phyloP scores from a whole-genome alignment of 1,140 invertebrate genomes.

The Oncopodura yosiiana region DNA sequence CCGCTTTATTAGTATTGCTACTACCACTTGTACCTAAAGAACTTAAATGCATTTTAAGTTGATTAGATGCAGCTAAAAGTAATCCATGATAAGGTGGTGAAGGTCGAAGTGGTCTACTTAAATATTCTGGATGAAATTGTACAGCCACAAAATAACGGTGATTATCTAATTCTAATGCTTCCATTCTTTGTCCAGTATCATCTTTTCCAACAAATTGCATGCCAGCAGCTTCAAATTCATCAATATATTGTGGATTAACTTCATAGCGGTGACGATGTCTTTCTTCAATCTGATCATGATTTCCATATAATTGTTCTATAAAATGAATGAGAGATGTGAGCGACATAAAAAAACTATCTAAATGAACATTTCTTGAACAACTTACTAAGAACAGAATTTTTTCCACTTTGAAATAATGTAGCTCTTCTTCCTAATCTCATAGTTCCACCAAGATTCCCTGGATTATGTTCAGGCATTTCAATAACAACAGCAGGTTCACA shows the following conservation, averaged over 20 bases:
- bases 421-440: constrained; percentile 90
- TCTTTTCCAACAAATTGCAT: constrained; percentile 84
- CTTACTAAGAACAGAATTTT: constrained; percentile 61
- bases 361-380: constrained; percentile 25
- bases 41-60: constrained; percentile 44
- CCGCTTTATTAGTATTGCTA: too few species aligned
- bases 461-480: constrained; percentile 97
- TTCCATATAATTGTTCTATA: constrained; percentile 71
- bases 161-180: constrained; percentile 52
- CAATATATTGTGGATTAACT: constrained; percentile 83
- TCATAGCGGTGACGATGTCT: constrained; percentile 94
- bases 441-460: constrained; percentile 86
- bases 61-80: constrained; percentile 71
- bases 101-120: constrained; percentile 83
- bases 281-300: constrained; percentile 75
- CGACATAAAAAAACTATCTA: too few species aligned
- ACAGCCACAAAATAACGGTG: constrained; percentile 92
- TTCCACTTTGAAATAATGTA: constrained; percentile 59
- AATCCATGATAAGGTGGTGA: constrained; percentile 93
- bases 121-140: constrained; percentile 68
- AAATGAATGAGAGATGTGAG: constrained; percentile 32
- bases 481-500: constrained; percentile 75
- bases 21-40: too few species aligned
- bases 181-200: constrained; percentile 56
- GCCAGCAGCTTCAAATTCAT: constrained; percentile 65